Base-by-base conservation (phyloP, 37 sponge, comb jelly and placozoan species). In the Aphrocallistes beatrix region DNA sequence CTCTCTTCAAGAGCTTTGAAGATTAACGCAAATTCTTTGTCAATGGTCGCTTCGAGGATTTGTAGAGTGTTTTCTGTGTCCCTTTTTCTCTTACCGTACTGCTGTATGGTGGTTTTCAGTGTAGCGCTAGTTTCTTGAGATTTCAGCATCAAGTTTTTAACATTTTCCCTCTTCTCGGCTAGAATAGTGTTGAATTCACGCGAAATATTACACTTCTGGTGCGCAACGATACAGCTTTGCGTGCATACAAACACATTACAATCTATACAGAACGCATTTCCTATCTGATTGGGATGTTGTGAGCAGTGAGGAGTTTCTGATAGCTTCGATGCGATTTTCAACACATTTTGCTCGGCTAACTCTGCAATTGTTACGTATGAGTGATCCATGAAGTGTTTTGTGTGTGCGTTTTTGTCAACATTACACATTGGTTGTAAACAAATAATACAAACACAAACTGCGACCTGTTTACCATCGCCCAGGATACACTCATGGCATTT, bases 321-420 rank as follows among this genome's bases (percentile, higher is more conserved):
- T 16, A 42, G 10, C 45, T 42, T 42, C 6, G 75, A 60, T 25
- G n/a, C n/a, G n/a, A 60, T 60, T 6, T 60, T 30, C 75, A 60
- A 60, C 3, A 60, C 32, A 60, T 13, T 60, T 28, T 60, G 10
- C 25, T 21, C 75, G 3, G 75, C 25, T 60, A 60, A 60, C 25
- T 60, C 75, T 3, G 6, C 3, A 25, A 60, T 60, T 6, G 75
- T 25, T 32, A 60, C 3, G 34, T 60, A 60, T 19, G 75, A 19
- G 75, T 60, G 75, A 60, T 60, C 75, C 21, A 30, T 30, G 75
- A 60, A 60, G n/a, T 60, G 75, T 60, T 60, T 60, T 30, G n/a
- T 30, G 34, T 60, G 75, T 25, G 75, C 75, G n/a, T 60, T 60
- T 30, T 60, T 60, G 34, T 60, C 75, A 21, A 60, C 75, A 60